Base-by-base conservation (phyloP, 2,797 vertebrate species). In the Protosalanx chinensis region DNA sequence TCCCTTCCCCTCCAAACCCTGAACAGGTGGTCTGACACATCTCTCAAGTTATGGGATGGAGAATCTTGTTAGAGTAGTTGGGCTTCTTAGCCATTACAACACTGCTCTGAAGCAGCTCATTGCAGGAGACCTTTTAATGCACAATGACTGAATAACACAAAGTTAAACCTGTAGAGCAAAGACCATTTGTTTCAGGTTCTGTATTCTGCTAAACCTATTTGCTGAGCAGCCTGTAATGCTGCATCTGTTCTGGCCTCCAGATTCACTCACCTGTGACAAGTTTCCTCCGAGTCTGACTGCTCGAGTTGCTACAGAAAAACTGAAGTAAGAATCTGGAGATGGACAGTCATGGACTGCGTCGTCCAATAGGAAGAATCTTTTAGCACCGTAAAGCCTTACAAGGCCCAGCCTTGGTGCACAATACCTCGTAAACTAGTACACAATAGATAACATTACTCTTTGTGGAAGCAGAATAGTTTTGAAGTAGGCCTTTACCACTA, bases 1-100 rank as follows among this genome's bases (percentile, higher is more conserved):
- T 51, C 97, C 97, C 0, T 99, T 98, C 80, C 96, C 96, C 85
- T 94, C 95, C 4, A 99, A 98, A 89, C 95, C 95, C 86, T 98
- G 90, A 94, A 86, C 59, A 61, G 74, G 66, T 69, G 7, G 77
- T 86, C 85, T 89, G 86, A 83, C 84, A 56, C 51, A 56, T 56
- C 72, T 67, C 62, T 70, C 53, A 23, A 68, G 71, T 59, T n/a
- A 73, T 35, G 64, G 41, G 60, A 71, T 70, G 41, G 75, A 72
- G 68, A 62, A 57, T 33, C 15, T 18, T 49, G 71, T 35, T 71
- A 60, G 75, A 27, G 73, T 60, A n/a, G 72, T 12, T 37, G 13
- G 18, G 37, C 7, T 41, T 8, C n/a, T 23, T n/a, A 64, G 62
- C 33, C 33, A 23, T 8, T 15, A 10, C n/a, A 37, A 13, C 61